Evolutionary conservation across 2,113 vertebrate genomes (phyloP), one percentile per base, ranked within the genome.

Genomic region (Leptodactylus fuscus): DNA sequence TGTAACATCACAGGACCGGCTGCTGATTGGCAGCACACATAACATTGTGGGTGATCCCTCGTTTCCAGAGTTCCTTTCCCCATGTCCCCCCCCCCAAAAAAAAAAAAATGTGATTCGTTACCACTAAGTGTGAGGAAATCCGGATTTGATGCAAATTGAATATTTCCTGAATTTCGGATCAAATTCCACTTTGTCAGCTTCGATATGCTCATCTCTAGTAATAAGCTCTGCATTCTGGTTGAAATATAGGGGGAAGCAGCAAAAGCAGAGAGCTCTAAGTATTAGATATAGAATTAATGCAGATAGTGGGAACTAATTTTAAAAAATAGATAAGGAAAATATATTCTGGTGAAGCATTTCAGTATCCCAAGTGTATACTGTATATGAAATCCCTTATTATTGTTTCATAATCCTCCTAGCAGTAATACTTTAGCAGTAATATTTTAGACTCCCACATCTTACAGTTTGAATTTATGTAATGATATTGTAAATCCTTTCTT

Each of bases 391-490:
- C 67, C 70, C 41, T 29, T 58, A 13, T 38, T 73, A 82, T 73
- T 71, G 32, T 71, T 82, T 82, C 6, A 27, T 82, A 82, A 82
- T 82, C 81, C 46, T 65, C 41, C 67, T 55, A 38, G 44, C 20
- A 46, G 22, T 22, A 44, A 24, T 36, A 67, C 36, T 2, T 48
- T n/a, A n/a, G 13, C 46, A 41, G 32, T 70, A 29, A 70, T 82
- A 38, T 70, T 71, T 73, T 49, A 38, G 24, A 34, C 41, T 69
- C 20, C 65, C 12, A 38, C 53, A 73, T 55, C 34, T 15, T 41
- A 55, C 3, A 5, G n/a, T 41, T 38, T 73, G 48, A 71, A 82
- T 71, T 71, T 82, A 71, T 38, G 15, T 41, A 71, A 71, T 82
- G 11, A 71, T 73, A 53, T 29, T 53, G 65, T 48, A 82, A 71